Conservation (phyloP, 2,113 vertebrate species). For the Forbesichthys papilliferus region DNA sequence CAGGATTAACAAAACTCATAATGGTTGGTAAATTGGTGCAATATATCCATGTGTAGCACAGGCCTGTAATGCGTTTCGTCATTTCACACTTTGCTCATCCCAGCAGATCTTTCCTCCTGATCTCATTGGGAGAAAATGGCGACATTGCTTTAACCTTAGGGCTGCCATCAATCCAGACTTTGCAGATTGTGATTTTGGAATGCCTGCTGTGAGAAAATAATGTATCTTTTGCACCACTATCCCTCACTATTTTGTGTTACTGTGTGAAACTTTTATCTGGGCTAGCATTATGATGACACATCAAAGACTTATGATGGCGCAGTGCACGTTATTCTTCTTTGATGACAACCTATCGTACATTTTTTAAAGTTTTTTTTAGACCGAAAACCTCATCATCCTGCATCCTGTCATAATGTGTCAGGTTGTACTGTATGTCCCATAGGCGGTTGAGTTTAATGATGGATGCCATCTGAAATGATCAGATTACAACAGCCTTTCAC, state of each 20-base stretch:
- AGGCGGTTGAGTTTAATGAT: constrained; percentile 32
- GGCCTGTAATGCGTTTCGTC: too few relatives aligned
- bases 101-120: not conserved
- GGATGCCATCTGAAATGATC: not conserved
- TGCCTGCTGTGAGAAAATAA: not conserved
- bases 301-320: not conserved
- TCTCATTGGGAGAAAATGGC: not conserved
- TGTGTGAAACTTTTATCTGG: not conserved
- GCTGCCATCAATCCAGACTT: not conserved
- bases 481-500: constrained; percentile 14
- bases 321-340: not conserved
- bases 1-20: too few relatives aligned
- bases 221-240: not conserved
- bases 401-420: constrained; percentile 12
- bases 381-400: constrained; percentile 4
- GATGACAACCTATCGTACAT: not conserved
- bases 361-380: not conserved
- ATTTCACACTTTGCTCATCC: too few relatives aligned
- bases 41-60: too few relatives aligned
- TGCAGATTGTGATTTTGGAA: not conserved
- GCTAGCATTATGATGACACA: not conserved
- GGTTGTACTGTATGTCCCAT: not conserved
- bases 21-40: too few relatives aligned
- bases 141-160: not conserved
- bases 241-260: not conserved